Conservation (phyloP, 2,888 invertebrate species). For the Caenorhabditis japonica region DNA sequence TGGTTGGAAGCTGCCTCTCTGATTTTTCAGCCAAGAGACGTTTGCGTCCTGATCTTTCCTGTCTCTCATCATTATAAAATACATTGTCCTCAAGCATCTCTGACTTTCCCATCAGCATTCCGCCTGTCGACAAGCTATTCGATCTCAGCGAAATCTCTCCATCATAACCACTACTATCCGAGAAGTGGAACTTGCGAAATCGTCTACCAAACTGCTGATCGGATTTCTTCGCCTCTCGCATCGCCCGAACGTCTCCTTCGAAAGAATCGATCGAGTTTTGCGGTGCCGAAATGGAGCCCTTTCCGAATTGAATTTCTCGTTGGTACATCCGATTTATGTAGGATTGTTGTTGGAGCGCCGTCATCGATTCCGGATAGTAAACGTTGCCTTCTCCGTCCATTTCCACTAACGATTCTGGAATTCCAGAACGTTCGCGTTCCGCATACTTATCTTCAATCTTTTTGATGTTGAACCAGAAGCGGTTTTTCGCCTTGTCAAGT, state of each 20-base stretch:
- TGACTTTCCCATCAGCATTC: no score
- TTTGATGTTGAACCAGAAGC: constrained; percentile 29
- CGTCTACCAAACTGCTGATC: constrained; percentile 25
- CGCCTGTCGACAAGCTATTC: no score
- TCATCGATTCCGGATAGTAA: constrained; percentile 36
- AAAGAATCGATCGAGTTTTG: constrained; percentile 29
- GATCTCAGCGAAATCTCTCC: background rate
- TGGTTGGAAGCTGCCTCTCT: no score
- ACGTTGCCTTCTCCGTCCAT: constrained; percentile 33
- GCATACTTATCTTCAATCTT: constrained; percentile 24
- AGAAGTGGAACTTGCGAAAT: no score
- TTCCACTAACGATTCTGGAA: constrained; percentile 32
- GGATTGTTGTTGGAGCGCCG: constrained; percentile 15
- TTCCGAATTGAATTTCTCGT: constrained; percentile 22
- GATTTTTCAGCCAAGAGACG: no score
- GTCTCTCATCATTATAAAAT: background rate
- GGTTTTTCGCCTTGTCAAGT: constrained; percentile 22
- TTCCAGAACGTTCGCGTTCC: constrained; percentile 6
- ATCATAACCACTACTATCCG: background rate
- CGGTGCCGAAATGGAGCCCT: constrained; percentile 36
- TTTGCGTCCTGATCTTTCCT: no score
- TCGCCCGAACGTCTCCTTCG: constrained; percentile 19
- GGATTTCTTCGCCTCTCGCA: constrained; percentile 11
- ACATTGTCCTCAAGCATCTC: background rate
- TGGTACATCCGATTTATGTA: constrained; percentile 29